These are phyloP conservation scores for Myrmecobius fasciatus DNA, from an alignment of 2,113 vertebrate genomes.

Conservation along the genomic window DNA sequence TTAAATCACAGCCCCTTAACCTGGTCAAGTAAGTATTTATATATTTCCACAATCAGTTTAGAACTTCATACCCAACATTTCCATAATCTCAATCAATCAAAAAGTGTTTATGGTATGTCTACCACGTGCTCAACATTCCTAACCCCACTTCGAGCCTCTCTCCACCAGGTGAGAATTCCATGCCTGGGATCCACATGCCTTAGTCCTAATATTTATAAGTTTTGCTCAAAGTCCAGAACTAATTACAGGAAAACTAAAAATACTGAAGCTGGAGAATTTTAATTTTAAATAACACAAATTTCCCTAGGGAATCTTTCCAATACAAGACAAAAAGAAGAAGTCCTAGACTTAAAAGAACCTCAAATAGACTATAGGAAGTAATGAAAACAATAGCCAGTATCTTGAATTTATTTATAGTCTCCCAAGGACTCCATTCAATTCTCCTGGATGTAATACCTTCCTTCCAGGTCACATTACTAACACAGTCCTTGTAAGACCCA, in stretches of 20 bases:
- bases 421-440: conserved; percentile 85
- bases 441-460: conserved; percentile 51
- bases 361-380: conserved; percentile 88
- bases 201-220: conserved; percentile 32
- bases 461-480: conserved; percentile 71
- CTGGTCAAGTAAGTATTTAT: background rate
- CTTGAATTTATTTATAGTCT: conserved; percentile 90
- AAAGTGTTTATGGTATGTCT: conserved; percentile 11
- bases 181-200: background rate
- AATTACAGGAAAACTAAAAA: conserved; percentile 47
- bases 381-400: conserved; percentile 94
- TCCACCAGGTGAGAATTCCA: conserved; percentile 29
- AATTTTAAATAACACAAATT: conserved; percentile 9
- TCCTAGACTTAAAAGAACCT: conserved; percentile 85
- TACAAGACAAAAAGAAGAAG: conserved; percentile 78
- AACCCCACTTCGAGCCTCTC: conserved; percentile 16
- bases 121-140: conserved; percentile 22
- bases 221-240: conserved; percentile 42
- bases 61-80: conserved; percentile 30
- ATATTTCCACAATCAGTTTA: background rate
- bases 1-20: background rate
- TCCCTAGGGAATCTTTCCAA: conserved; percentile 42
- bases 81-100: conserved; percentile 2
- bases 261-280: conserved; percentile 6
- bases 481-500: conserved; percentile 18